These are phyloP conservation scores for Arctia plantaginis DNA, from an alignment of 2,888 invertebrate genomes.

Conservation along the genomic window DNA sequence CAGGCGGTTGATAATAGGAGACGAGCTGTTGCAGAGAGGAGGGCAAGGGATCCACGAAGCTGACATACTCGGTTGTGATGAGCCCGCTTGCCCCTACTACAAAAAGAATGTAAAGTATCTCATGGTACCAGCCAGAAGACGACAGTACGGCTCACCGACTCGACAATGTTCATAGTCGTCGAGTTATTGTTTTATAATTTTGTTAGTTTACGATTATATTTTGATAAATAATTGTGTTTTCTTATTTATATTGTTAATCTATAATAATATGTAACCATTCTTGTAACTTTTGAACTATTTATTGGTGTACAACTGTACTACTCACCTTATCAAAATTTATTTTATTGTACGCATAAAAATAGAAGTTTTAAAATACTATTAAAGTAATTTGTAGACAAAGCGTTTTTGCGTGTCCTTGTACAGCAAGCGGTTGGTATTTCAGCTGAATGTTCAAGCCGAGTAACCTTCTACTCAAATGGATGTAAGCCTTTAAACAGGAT, in stretches of 20 bases:
- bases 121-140: slow-evolving; percentile 74
- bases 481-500: too few species aligned
- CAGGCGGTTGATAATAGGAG: slow-evolving; percentile 71
- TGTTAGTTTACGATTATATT: slow-evolving; percentile 32
- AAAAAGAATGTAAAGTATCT: slow-evolving; percentile 76
- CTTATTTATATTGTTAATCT: slow-evolving; percentile 21
- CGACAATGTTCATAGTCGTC: slow-evolving; percentile 51
- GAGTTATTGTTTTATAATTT: slow-evolving; percentile 31
- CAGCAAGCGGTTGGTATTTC: background rate
- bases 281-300: background rate
- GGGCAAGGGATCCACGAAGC: slow-evolving; percentile 66
- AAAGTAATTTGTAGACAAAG: slow-evolving; percentile 3
- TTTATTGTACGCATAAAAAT: slow-evolving; percentile 6
- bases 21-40: slow-evolving; percentile 67
- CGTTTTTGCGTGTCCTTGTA: background rate
- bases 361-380: background rate
- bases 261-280: background rate
- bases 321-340: background rate
- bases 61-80: slow-evolving; percentile 78
- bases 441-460: too few species aligned
- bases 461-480: too few species aligned
- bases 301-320: background rate
- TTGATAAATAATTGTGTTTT: slow-evolving; percentile 3
- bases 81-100: slow-evolving; percentile 81
- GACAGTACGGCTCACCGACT: slow-evolving; percentile 66